Conservation (phyloP, 2,888 invertebrate genomes). For the Tipula helvola region DNA sequence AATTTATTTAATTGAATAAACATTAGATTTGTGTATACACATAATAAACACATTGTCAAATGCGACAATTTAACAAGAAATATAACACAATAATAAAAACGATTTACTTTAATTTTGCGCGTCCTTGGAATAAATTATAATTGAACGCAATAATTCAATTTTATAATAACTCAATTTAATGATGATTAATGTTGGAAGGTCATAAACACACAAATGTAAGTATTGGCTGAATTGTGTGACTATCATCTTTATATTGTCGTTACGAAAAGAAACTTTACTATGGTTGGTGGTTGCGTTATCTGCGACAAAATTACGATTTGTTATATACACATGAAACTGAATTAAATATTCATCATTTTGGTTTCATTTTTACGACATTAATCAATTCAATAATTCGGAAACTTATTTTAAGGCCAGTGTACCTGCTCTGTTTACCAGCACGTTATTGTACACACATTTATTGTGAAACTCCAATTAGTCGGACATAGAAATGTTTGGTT, state of each 20-base stretch:
- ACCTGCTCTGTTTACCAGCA: no score
- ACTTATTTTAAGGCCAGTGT: neutral
- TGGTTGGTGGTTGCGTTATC: neutral
- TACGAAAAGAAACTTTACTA: neutral
- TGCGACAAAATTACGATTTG: neutral
- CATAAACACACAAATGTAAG: neutral
- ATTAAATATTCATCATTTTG: neutral
- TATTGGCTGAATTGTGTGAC: neutral
- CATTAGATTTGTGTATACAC: neutral
- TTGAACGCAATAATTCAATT: neutral
- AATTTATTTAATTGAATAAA: neutral
- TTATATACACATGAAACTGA: neutral
- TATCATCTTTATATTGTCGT: neutral
- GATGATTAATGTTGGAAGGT: neutral
- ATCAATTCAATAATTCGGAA: neutral
- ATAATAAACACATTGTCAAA: neutral
- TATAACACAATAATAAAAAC: neutral
- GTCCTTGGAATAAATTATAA: neutral
- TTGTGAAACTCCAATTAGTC: neutral
- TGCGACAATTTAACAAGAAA: neutral
- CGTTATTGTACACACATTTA: neutral
- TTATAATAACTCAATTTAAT: neutral
- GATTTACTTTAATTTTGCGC: neutral
- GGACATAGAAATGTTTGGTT: neutral
- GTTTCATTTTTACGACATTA: neutral